Evolutionary conservation across 2,113 vertebrate species (phyloP).

Genomic region (Phrynosoma platyrhinos): DNA sequence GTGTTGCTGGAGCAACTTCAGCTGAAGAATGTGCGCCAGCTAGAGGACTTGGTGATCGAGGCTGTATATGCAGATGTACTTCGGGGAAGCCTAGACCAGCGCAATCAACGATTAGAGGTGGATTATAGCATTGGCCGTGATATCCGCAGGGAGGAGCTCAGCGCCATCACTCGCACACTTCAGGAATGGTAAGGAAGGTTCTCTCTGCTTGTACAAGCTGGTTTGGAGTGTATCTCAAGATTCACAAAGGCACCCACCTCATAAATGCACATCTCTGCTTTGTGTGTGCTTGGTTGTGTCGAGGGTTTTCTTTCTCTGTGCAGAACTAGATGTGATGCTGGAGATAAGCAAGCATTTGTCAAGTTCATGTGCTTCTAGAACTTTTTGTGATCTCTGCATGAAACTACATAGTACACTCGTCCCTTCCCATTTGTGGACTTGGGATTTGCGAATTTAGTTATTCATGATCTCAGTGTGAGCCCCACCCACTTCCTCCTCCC

Average conservation of each 20-base stretch:
- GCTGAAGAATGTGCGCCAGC: constrained; percentile 80
- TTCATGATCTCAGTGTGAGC: too few relatives aligned
- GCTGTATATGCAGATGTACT: constrained; percentile 82
- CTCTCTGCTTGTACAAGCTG: background rate
- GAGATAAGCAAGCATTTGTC: background rate
- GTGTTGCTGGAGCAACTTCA: constrained; percentile 80
- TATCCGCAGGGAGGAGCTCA: constrained; percentile 94
- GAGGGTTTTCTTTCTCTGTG: too few relatives aligned
- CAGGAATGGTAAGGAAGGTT: constrained; percentile 90
- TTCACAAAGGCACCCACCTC: background rate
- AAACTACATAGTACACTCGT: too few relatives aligned
- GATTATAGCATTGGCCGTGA: constrained; percentile 96
- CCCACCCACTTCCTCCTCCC: too few relatives aligned
- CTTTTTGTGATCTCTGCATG: background rate
- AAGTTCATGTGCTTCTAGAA: too few relatives aligned
- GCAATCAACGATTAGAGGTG: constrained; percentile 85
- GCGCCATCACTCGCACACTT: constrained; percentile 92
- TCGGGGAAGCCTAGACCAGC: constrained; percentile 81
- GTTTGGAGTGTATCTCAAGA: background rate
- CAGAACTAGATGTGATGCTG: background rate
- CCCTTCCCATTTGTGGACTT: too few relatives aligned
- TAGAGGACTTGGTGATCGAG: constrained; percentile 83
- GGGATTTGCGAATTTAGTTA: too few relatives aligned
- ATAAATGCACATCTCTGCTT: background rate
- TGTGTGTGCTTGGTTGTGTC: too few relatives aligned